Base-by-base conservation (phyloP, 2,797 vertebrate species). In the Dallia pectoralis region DNA sequence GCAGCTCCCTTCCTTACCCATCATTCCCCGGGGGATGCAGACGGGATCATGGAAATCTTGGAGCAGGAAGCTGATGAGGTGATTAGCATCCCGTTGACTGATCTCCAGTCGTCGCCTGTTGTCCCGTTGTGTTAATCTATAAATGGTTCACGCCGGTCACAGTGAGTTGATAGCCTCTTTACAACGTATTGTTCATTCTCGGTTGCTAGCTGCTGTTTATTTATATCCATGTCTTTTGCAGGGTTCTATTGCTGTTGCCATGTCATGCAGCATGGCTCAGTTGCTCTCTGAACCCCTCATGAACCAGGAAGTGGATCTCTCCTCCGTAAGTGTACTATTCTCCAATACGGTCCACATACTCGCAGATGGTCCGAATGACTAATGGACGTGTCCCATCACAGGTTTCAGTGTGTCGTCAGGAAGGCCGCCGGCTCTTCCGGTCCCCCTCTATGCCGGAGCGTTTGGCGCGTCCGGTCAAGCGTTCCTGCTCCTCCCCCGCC, bases 361-460 rank as follows among this genome's bases (percentile, higher is more conserved):
- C 25, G 8, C 53, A 14, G 15, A 25, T 19, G 53, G 5, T 59
- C 25, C 25, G n/a, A 59, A 64, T 0, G 27, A 5, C 29, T 16
- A n/a, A 25, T 7, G 19, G 62, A n/a, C 4, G 2, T 63, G 4
- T 32, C 11, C 33, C 25, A 2, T 48, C 67, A 65, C 44, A 67
- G 80, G 61, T 76, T 5, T 75, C 80, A 18, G 53, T 72, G 47
- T 59, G 59, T 49, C 72, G 33, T 16, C 61, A 64, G 15, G 61
- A 63, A n/a, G 67, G 80, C 64, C 88, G 80, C 16, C 78, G 74
- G 9, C 67, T 91, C 32, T 86, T 87, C 80, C 81, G 82, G 67
- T 92, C 86, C 0, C 88, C 88, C 9, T 91, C 87, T 0, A 82
- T 91, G 87, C 89, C 88, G 25, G 86, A 88, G 75, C 84, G 82